Evolutionary conservation across 2,888 invertebrate genomes (phyloP).

Genomic region (Drosophila barbarae): DNA sequence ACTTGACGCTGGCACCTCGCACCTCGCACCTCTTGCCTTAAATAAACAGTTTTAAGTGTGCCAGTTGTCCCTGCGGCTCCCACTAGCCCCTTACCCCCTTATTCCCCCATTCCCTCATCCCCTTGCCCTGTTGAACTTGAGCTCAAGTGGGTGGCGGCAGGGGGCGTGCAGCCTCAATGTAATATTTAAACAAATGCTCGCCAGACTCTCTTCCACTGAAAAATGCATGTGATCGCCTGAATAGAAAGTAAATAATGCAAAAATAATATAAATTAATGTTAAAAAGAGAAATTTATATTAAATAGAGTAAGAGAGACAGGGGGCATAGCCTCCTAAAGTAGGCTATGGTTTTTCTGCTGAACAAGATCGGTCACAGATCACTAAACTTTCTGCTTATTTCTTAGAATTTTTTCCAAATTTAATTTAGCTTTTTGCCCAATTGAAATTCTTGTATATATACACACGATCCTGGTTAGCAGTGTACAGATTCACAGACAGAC

Average conservation of each 20-base stretch:
- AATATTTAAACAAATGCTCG: conserved; percentile 37
- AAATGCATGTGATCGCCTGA: conserved; percentile 41
- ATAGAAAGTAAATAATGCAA: neutral
- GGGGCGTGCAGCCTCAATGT: conserved; percentile 15
- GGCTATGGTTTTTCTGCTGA: neutral
- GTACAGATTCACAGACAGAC: conserved; percentile 11
- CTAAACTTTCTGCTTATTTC: neutral
- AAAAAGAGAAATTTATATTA: neutral
- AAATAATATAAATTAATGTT: neutral
- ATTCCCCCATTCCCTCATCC: neutral
- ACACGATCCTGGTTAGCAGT: conserved; percentile 6
- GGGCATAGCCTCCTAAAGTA: neutral
- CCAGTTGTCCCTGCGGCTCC: conserved; percentile 23
- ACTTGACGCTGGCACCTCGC: conserved; percentile 30
- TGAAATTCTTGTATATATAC: neutral
- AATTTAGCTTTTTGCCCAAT: neutral
- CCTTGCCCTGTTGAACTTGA: conserved; percentile 54
- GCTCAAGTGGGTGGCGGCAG: conserved; percentile 46
- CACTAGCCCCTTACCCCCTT: neutral
- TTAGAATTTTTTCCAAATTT: neutral
- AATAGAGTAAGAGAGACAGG: no score
- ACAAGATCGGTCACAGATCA: neutral
- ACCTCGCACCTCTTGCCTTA: conserved; percentile 22
- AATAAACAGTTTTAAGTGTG: conserved; percentile 40
- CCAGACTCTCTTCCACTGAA: conserved; percentile 38